These are phyloP conservation scores for Copidosoma aretas DNA, from an alignment of 2,888 invertebrate species.

Conservation along the genomic window DNA sequence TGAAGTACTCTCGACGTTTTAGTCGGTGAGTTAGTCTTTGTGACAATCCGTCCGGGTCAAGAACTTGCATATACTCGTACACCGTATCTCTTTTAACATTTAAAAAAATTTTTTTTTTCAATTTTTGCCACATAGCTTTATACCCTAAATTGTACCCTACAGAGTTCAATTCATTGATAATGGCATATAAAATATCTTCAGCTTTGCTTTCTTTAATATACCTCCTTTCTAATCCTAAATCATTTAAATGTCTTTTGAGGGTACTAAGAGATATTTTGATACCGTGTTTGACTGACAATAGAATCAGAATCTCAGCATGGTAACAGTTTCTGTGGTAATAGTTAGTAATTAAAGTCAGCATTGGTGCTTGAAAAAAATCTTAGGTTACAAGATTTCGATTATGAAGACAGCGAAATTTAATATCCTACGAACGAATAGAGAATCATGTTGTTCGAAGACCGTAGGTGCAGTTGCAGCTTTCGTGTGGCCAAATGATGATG, in stretches of 20 bases:
- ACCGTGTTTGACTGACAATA: slow-evolving; percentile 3
- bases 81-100: slow-evolving; percentile 22
- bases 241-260: background rate
- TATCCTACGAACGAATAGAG: too few relatives aligned
- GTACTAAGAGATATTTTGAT: background rate
- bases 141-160: slow-evolving; percentile 13
- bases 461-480: too few relatives aligned
- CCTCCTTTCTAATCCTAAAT: background rate
- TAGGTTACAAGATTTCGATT: too few relatives aligned
- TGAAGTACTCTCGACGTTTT: slow-evolving; percentile 2
- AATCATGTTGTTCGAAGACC: too few relatives aligned
- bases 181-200: background rate
- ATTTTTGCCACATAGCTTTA: slow-evolving; percentile 18
- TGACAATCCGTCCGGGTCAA: slow-evolving; percentile 21
- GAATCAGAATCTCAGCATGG: slow-evolving; percentile 4
- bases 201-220: background rate
- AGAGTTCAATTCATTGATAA: background rate
- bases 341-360: background rate
- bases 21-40: slow-evolving; percentile 1
- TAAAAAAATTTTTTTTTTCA: slow-evolving; percentile 13
- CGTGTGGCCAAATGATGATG: too few relatives aligned
- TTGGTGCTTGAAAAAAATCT: too few relatives aligned
- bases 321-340: slow-evolving; percentile 15
- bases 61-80: slow-evolving; percentile 11
- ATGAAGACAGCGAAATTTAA: too few relatives aligned